Percentiles rank a stretch among this genome's conserved stretches.
Evolutionary conservation across 2,113 vertebrate genomes (phyloP).

Genomic region (Etia nguti): DNA sequence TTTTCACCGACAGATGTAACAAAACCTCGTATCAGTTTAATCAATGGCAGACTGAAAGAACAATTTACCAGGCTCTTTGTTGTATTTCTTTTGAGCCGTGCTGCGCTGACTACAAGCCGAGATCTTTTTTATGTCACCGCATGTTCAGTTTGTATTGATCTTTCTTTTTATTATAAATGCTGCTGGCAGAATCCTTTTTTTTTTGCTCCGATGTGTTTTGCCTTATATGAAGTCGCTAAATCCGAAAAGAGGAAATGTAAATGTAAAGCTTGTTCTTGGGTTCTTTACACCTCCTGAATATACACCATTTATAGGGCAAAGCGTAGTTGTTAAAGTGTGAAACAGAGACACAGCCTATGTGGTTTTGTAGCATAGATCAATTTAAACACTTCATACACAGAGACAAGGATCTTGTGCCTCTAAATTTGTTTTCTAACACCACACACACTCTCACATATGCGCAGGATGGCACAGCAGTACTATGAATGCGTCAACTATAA

Average conservation of each 20-base stretch:
- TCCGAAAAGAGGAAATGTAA: background rate
- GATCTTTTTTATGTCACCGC: background rate
- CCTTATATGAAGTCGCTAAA: background rate
- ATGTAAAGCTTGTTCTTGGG: background rate
- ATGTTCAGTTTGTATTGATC: background rate
- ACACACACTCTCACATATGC: background rate
- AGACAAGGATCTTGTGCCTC: background rate
- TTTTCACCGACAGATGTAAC: background rate
- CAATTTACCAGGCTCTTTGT: background rate
- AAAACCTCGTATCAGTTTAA: background rate
- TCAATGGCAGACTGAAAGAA: background rate
- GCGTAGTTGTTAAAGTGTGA: background rate
- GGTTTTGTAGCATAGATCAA: background rate
- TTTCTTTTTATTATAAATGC: background rate
- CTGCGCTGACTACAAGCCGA: background rate
- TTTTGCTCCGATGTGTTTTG: background rate
- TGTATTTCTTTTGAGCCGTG: background rate
- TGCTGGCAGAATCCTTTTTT: background rate
- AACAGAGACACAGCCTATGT: background rate
- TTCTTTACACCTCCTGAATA: background rate
- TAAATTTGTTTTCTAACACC: background rate
- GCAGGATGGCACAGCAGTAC: conserved; percentile 93
- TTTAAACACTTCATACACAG: background rate
- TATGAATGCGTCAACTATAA: conserved; percentile 87
- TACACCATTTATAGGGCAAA: background rate